Evolutionary conservation across 2,113 vertebrate genomes (phyloP), one percentile per base, ranked within the genome.

Genomic region (Megaceryle torquata): DNA sequence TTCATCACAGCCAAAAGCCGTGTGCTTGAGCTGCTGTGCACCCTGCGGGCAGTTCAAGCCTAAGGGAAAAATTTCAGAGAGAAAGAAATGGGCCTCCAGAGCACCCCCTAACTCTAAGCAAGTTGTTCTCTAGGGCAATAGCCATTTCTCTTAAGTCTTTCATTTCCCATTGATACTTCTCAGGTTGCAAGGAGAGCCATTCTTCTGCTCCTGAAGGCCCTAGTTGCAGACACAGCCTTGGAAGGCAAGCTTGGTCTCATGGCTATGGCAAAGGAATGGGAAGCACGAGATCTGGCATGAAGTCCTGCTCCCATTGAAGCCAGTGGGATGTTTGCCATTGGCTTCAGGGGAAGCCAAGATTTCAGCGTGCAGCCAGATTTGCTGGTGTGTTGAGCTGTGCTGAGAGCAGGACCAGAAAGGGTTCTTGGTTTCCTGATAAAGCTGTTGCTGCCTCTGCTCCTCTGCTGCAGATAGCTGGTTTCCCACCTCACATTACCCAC

Each of bases 271-370:
- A 61, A 97, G 87, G 95, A 96, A 97, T 95, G 96, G 96, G 95
- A 96, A 97, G 95, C 96, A 97, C 46, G 91, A 96, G 94, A 96
- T 96, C 93, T 96, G 95, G 96, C 94, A 21, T 51, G 44, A 22
- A 93, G 75, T 97, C 15, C 79, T 93, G 65, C 82, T 96, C 88
- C 91, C 94, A 92, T 37, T 82, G 86, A 94, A 96, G 94, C 94
- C 89, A 96, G 88, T 95, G 93, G 96, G 94, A 96, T 44, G 59
- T 81, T 96, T 97, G 95, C 96, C 95, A 96, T 75, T 78, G 89
- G 89, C 91, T 96, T 88, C 60, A 77, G 81, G 63, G 60, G 75
- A 78, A 96, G 94, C 95, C 94, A 95, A 70, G 91, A 65, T 88
- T 93, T 76, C 85, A 82, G 59, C 85, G 87, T 96, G 91, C 94